Evolutionary conservation across 2,113 vertebrate genomes (phyloP).

Genomic region (Pipra filicauda): DNA sequence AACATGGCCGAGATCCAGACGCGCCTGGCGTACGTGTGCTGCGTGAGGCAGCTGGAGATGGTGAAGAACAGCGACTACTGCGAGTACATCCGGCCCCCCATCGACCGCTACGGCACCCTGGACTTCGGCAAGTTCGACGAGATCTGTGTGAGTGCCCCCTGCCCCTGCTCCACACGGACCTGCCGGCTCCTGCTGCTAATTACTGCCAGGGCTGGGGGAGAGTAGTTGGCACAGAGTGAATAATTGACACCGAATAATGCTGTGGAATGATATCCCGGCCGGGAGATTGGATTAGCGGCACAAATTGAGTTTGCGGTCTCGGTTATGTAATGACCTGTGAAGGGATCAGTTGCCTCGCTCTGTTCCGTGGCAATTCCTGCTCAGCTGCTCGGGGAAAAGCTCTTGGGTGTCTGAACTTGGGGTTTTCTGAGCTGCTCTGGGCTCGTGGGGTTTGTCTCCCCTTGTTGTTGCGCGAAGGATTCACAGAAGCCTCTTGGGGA

Average conservation of each 20-base stretch:
- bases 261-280: background rate
- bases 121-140: conserved; percentile 93
- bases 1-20: conserved; percentile 98
- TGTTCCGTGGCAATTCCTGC: background rate
- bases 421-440: background rate
- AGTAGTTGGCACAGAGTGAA: background rate
- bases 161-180: accelerated
- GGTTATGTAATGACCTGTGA: background rate
- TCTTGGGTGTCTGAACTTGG: background rate
- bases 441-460: background rate
- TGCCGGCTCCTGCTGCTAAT: background rate
- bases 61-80: conserved; percentile 91
- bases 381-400: background rate
- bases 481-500: background rate
- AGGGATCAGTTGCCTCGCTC: background rate
- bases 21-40: conserved; percentile 92
- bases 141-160: conserved; percentile 84
- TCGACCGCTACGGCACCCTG: conserved; percentile 88
- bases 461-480: background rate
- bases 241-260: background rate
- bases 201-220: background rate
- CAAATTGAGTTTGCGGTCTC: background rate
- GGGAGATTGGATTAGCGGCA: background rate
- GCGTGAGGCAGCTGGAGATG: conserved; percentile 89
- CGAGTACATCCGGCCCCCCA: conserved; percentile 90